These are phyloP conservation scores for Dendrocincla fuliginosa DNA, from an alignment of 2,797 vertebrate genomes.

Conservation along the genomic window DNA sequence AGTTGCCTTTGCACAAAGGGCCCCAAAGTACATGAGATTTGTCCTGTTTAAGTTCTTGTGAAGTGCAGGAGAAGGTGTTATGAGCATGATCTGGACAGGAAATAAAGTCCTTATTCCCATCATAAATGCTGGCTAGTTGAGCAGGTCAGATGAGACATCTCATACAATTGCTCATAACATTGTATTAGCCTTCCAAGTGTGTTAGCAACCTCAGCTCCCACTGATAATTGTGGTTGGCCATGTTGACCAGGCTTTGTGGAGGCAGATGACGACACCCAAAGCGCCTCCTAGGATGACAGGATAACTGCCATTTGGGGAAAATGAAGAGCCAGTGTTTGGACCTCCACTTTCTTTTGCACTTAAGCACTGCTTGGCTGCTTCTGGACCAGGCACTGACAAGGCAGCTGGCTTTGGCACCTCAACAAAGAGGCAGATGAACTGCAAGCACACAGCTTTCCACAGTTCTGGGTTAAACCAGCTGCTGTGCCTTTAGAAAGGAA, in stretches of 20 bases:
- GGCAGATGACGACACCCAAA: neutral
- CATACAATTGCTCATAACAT: rapidly evolving
- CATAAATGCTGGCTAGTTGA: neutral
- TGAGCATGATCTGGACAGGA: neutral
- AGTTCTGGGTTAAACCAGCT: neutral
- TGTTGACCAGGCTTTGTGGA: neutral
- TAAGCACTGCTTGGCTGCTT: neutral
- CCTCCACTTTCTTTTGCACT: neutral
- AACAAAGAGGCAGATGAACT: neutral
- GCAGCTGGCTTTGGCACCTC: neutral
- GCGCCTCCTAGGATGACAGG: neutral
- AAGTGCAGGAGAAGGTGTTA: neutral
- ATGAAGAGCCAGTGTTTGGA: neutral
- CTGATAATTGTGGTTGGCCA: neutral
- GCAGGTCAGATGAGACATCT: neutral
- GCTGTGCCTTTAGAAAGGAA: neutral
- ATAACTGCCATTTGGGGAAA: neutral
- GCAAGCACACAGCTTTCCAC: neutral
- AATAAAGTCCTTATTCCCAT: neutral
- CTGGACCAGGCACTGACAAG: neutral
- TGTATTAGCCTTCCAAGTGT: neutral
- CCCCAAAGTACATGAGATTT: neutral
- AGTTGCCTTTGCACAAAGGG: neutral
- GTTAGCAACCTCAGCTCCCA: neutral
- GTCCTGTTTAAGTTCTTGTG: neutral